Evolutionary conservation across 2,797 vertebrate species (phyloP).

Genomic region (Zenarchopterus dispar): DNA sequence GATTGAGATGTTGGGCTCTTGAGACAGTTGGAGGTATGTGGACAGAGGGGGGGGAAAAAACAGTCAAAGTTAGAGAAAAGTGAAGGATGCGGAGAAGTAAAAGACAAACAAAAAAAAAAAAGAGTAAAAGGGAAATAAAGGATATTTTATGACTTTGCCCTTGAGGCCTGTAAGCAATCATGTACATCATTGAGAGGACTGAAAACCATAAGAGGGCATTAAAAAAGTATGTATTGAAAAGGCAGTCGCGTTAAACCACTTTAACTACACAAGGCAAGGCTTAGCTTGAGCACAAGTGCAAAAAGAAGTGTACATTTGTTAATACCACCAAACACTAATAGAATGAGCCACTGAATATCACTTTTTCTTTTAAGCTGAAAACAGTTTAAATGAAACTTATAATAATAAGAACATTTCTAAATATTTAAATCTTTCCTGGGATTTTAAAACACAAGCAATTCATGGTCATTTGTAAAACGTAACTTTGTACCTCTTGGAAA

Average conservation of each 20-base stretch:
- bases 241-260: slow-evolving; percentile 15
- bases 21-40: slow-evolving; percentile 73
- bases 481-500: slow-evolving; percentile 93
- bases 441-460: slow-evolving; percentile 5
- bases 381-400: too few species aligned
- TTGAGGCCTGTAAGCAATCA: slow-evolving; percentile 30
- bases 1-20: slow-evolving; percentile 89
- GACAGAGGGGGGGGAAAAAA: slow-evolving; percentile 2
- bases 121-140: slow-evolving; percentile 16
- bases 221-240: slow-evolving; percentile 8
- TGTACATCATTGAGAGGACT: slow-evolving; percentile 39
- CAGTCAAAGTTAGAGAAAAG: slow-evolving; percentile 3
- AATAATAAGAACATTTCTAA: too few species aligned
- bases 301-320: slow-evolving; percentile 45
- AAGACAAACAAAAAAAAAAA: slow-evolving; percentile 12
- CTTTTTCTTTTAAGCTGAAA: too few species aligned
- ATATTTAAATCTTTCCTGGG: too few species aligned
- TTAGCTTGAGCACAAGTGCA: slow-evolving; percentile 28
- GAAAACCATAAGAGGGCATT: slow-evolving; percentile 34
- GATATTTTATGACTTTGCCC: slow-evolving; percentile 39
- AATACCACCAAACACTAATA: slow-evolving; percentile 42
- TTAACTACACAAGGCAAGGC: slow-evolving; percentile 6
- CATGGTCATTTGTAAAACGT: slow-evolving; percentile 21
- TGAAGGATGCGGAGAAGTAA: slow-evolving; percentile 15
- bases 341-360: slow-evolving; percentile 16